Evolutionary conservation across 2,888 invertebrate genomes (phyloP), one percentile per base, ranked within the genome.

Genomic region (Tricholauxania praeusta): DNA sequence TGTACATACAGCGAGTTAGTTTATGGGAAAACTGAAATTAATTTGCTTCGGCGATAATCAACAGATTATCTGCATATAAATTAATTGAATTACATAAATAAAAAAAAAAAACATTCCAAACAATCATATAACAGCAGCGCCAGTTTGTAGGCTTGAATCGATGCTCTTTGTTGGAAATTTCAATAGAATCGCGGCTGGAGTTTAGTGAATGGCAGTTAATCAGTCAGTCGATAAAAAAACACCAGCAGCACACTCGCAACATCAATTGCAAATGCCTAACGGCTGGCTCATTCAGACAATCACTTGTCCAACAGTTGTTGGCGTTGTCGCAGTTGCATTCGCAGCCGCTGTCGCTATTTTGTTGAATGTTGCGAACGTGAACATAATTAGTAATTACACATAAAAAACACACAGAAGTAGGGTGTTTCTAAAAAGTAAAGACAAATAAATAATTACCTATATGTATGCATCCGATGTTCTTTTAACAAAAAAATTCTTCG

Each of bases 201-300:
- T 60, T 60, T 80, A 74, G 73, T 78, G 78, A 75, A 73, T 77
- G 77, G 75, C 76, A 71, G 79, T 79, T 80, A 78, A 80, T 79
- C 79, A 64, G 12, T 19, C 64, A 19, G n/a, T 53, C 12, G n/a
- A 12, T 12, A 17, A 47, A 64, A 64, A 47, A 47, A 51, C 48
- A 47, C n/a, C n/a, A 32, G 14, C 39, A 48, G 48, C 63, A 63
- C 7, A n/a, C 17, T n/a, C 15, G 12, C 39, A 63, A 59, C 19
- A 19, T 57, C 17, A n/a, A 19, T 12, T 19, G 28, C 28, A 28
- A 28, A 57, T 22, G 22, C 12, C 28, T 57, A 12, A n/a, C 32
- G 32, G 47, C 19, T 53, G 39, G 10, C n/a, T 70, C 62, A 70
- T 69, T 59, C 12, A 57, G 28, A 39, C 59, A 52, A 53, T 47